Evolutionary conservation across 2,888 invertebrate genomes (phyloP).

Genomic region (Elmis aenea): DNA sequence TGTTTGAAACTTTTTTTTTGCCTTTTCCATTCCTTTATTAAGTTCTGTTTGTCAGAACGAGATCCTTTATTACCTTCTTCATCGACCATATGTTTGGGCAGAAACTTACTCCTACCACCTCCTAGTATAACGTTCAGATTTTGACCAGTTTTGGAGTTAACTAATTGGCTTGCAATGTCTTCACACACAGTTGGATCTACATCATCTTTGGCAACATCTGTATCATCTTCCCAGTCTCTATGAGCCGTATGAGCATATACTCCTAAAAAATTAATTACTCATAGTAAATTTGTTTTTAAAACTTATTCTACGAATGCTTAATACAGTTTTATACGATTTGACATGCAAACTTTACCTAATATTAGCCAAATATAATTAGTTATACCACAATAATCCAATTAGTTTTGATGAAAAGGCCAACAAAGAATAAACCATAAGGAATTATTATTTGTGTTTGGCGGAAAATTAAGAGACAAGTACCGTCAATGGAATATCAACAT

Average conservation of each 20-base stretch:
- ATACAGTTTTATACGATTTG: too few relatives aligned
- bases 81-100: conserved; percentile 51
- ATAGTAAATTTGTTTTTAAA: too few relatives aligned
- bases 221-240: conserved; percentile 70
- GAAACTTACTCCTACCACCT: conserved; percentile 64
- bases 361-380: too few relatives aligned
- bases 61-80: conserved; percentile 52
- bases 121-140: conserved; percentile 72
- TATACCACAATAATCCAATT: too few relatives aligned
- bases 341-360: too few relatives aligned
- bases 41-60: conserved; percentile 60
- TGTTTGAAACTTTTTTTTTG: conserved; percentile 42
- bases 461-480: too few relatives aligned
- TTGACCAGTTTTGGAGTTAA: conserved; percentile 60
- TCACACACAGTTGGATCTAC: conserved; percentile 52
- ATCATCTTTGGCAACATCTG: conserved; percentile 50
- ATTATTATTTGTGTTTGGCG: too few relatives aligned
- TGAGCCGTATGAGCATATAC: conserved; percentile 67
- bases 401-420: too few relatives aligned
- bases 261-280: conserved; percentile 46
- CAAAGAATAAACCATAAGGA: too few relatives aligned
- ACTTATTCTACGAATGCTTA: too few relatives aligned
- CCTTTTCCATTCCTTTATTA: conserved; percentile 62
- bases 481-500: too few relatives aligned
- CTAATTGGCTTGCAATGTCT: conserved; percentile 71